Conservation (phyloP, 2,888 invertebrate genomes). For the Callyntrura guangdongensis region DNA sequence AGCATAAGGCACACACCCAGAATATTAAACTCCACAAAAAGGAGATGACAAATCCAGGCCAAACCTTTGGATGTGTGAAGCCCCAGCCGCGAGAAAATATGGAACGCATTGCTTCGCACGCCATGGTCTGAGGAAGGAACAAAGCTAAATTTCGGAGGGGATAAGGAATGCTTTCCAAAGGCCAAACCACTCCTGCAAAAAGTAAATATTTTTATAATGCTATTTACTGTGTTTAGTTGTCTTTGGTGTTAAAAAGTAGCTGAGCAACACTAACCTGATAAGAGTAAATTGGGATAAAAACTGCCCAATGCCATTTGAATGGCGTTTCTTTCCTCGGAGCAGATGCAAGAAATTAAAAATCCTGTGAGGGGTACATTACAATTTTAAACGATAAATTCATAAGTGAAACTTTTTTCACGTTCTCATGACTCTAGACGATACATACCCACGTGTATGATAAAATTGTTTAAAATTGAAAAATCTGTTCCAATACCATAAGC, state of each 20-base stretch:
- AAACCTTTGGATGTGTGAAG: slow-evolving; percentile 86
- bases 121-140: slow-evolving; percentile 86
- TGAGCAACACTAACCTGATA: slow-evolving; percentile 91
- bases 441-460: too few relatives aligned
- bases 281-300: slow-evolving; percentile 96
- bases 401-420: too few relatives aligned
- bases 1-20: slow-evolving; percentile 84
- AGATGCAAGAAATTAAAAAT: slow-evolving; percentile 96
- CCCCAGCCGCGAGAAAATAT: slow-evolving; percentile 86
- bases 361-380: slow-evolving; percentile 88
- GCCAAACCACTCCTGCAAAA: slow-evolving; percentile 95
- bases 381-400: too few relatives aligned
- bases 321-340: slow-evolving; percentile 96
- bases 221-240: neutral
- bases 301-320: slow-evolving; percentile 97
- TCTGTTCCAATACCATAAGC: slow-evolving; percentile 97
- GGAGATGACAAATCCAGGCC: slow-evolving; percentile 86
- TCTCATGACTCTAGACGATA: too few relatives aligned
- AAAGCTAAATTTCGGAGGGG: slow-evolving; percentile 89
- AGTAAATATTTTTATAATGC: neutral
- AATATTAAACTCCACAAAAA: slow-evolving; percentile 84
- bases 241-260: neutral
- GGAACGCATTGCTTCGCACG: slow-evolving; percentile 86
- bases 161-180: slow-evolving; percentile 97
- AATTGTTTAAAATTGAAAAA: too few relatives aligned